Evolutionary conservation across 2,797 vertebrate genomes (phyloP), one percentile per base, ranked within the genome.

Genomic region (Enteromius fasciolatus): DNA sequence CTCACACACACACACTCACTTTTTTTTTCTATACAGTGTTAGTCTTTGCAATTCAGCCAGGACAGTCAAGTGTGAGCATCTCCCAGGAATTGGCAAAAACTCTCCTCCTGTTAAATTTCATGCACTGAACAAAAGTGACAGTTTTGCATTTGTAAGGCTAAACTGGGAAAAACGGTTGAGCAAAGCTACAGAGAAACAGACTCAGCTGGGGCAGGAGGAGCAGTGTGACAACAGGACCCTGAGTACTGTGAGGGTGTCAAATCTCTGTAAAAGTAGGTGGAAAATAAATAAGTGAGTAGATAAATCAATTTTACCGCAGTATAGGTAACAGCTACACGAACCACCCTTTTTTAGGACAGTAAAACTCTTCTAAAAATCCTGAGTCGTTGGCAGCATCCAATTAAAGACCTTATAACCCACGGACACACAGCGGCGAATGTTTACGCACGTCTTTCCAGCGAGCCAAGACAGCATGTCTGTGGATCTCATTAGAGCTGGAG

Each of bases 401-500:
- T 90, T 90, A 87, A 33, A 83, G 83, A 89, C 88, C 89, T 89
- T 88, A 86, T 87, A 91, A 90, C 88, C 89, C 80, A 18, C 33
- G 76, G 87, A 89, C 83, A 80, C 70, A 39, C 85, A 82, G 80
- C 84, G 88, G 91, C 85, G 90, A 88, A 90, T 89, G 90, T 90
- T 93, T 92, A 89, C 87, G 84, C 76, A 89, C 87, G 89, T 90
- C 88, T 87, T 87, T 82, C 84, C 50, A 0, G 69, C 77, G 64
- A 78, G 50, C 46, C 82, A 86, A 25, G 87, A 72, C 76, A 78
- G 82, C 54, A 76, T 80, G 81, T 87, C 86, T 33, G 83, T 84
- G 88, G 77, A 92, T 92, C 82, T 90, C 90, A 91, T 92, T 92
- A 90, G 86, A 87, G 84, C 83, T 69, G 67, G 83, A 18, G 61